Evolutionary conservation across 2,113 vertebrate species (phyloP).

Genomic region (Cynopterus brachyotis): DNA sequence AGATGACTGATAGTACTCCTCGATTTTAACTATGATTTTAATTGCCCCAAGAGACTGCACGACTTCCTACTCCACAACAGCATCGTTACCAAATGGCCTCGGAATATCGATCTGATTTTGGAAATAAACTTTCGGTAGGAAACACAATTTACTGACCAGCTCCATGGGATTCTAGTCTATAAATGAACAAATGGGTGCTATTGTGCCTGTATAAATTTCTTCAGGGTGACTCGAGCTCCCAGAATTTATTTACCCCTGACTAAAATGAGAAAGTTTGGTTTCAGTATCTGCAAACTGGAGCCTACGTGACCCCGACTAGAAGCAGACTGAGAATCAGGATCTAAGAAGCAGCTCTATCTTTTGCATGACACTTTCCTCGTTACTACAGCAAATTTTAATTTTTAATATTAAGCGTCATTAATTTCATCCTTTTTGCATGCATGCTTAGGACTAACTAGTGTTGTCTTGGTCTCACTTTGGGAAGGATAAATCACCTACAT

Average conservation of each 20-base stretch:
- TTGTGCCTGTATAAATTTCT: neutral
- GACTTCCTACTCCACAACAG: neutral
- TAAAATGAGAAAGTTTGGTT: neutral
- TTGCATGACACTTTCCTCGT: neutral
- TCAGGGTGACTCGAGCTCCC: neutral
- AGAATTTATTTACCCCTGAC: neutral
- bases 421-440: neutral
- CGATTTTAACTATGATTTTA: neutral
- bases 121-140: neutral
- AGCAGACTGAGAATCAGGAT: neutral
- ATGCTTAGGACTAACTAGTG: neutral
- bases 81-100: neutral
- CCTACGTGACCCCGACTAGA: neutral
- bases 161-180: neutral
- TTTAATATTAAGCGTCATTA: neutral
- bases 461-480: slow-evolving; percentile 10
- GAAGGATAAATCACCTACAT: neutral
- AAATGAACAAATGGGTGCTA: neutral
- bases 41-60: neutral
- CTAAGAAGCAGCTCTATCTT: neutral
- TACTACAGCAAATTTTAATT: neutral
- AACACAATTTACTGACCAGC: neutral
- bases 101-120: neutral
- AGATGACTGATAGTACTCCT: neutral
- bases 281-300: neutral